Percentiles rank a stretch among this genome's conserved stretches.
Evolutionary conservation across 2,888 invertebrate genomes (phyloP).

Genomic region (Tachystola acroxantha): DNA sequence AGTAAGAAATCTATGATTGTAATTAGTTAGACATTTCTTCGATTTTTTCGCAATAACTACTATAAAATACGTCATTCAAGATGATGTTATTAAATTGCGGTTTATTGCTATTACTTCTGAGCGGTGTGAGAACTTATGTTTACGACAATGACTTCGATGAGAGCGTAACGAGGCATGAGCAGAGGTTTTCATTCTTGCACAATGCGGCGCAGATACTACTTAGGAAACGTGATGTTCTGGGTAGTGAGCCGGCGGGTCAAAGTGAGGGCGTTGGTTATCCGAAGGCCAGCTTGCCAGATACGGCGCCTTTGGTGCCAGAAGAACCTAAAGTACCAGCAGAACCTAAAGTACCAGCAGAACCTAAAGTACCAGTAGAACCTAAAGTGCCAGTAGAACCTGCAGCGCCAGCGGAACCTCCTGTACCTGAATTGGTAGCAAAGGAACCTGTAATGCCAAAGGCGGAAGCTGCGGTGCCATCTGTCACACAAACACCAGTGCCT

Average conservation of each 20-base stretch:
- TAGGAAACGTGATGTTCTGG: conserved; percentile 24
- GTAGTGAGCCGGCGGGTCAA: background rate
- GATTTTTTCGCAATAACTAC: background rate
- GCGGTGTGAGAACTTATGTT: conserved; percentile 35
- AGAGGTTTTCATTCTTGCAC: conserved; percentile 40
- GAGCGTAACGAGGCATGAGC: conserved; percentile 28
- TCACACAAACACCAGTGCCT: background rate
- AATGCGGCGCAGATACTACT: conserved; percentile 38
- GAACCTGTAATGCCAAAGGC: too few species aligned
- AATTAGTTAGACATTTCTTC: background rate
- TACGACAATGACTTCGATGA: conserved; percentile 20
- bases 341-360: background rate
- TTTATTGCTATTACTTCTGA: conserved; percentile 41
- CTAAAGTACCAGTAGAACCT: too few species aligned
- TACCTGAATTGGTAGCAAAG: too few species aligned
- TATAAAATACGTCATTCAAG: conserved; percentile 6
- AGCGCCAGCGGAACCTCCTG: too few species aligned
- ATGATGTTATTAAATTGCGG: conserved; percentile 46
- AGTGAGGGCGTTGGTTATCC: background rate
- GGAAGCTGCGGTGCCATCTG: background rate
- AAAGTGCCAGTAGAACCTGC: too few species aligned
- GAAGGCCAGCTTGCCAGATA: background rate
- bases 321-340: too few species aligned
- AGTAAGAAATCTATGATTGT: background rate
- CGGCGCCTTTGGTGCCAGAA: too few species aligned